These are phyloP conservation scores for Mamestra brassicae DNA, from an alignment of 2,888 invertebrate species.

Conservation along the genomic window DNA sequence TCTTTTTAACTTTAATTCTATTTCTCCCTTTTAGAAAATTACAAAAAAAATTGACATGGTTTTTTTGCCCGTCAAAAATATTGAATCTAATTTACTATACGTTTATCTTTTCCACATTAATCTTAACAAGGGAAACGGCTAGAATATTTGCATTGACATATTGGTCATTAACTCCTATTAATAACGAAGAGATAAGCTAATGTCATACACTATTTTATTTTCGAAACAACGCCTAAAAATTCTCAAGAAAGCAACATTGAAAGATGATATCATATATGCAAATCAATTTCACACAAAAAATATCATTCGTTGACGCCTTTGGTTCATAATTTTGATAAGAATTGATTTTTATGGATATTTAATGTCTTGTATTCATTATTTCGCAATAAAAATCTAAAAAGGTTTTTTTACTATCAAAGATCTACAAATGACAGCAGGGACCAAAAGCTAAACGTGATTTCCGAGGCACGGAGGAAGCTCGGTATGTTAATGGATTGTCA, in stretches of 20 bases:
- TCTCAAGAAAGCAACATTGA: constrained; percentile 5
- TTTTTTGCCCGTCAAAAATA: background rate
- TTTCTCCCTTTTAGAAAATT: too few relatives aligned
- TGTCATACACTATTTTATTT: constrained; percentile 27
- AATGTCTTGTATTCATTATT: constrained; percentile 29
- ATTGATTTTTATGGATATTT: constrained; percentile 36
- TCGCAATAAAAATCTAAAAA: constrained; percentile 23
- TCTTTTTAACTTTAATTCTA: too few relatives aligned
- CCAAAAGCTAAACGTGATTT: too few relatives aligned
- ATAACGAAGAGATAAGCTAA: constrained; percentile 44
- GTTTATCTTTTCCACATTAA: constrained; percentile 39
- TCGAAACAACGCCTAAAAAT: background rate
- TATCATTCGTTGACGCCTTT: constrained; percentile 34
- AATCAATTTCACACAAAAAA: constrained; percentile 38
- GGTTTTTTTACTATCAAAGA: background rate
- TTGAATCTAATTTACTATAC: background rate
- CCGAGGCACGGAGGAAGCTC: too few relatives aligned
- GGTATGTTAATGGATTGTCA: too few relatives aligned
- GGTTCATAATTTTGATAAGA: constrained; percentile 50
- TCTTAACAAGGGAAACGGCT: background rate
- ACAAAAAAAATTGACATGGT: too few relatives aligned
- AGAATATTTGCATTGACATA: constrained; percentile 35
- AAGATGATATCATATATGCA: constrained; percentile 43
- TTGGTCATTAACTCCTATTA: constrained; percentile 51
- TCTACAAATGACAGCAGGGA: too few relatives aligned